These are phyloP conservation scores for Tapirus terrestris DNA, from an alignment of 2,113 vertebrate genomes.

Conservation along the genomic window DNA sequence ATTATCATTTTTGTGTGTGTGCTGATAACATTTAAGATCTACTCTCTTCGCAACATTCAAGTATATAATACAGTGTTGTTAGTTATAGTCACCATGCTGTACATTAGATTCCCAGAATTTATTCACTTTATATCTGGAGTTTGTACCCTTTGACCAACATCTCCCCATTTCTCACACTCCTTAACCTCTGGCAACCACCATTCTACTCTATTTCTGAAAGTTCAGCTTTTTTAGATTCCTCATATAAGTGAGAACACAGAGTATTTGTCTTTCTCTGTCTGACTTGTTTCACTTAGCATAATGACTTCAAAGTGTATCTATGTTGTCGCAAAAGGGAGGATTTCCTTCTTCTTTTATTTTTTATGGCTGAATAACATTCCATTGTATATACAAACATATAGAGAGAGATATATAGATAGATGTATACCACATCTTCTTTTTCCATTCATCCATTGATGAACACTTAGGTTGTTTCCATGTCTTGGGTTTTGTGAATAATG, in stretches of 20 bases:
- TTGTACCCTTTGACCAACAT: neutral
- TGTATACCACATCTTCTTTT: neutral
- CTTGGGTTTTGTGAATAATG: neutral
- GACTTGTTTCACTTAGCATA: neutral
- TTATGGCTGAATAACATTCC: neutral
- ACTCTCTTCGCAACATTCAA: neutral
- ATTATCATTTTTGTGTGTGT: neutral
- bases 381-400: neutral
- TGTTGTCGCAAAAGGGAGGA: neutral
- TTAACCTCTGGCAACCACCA: neutral
- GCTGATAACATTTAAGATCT: neutral
- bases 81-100: neutral
- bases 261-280: neutral
- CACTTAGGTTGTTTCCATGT: neutral
- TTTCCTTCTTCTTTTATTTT: constrained; percentile 30
- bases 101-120: neutral
- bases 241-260: neutral
- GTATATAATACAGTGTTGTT: neutral
- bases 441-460: neutral
- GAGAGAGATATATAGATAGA: neutral
- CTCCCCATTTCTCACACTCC: neutral
- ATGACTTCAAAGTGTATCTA: neutral
- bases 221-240: constrained; percentile 17
- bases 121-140: neutral
- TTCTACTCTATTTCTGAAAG: neutral